A percentile compares a stretch with the other conserved stretches of the same genome.
phyloP scores from a whole-genome alignment of 2,888 invertebrate genomes.

The Caenorhabditis sulstoni region DNA sequence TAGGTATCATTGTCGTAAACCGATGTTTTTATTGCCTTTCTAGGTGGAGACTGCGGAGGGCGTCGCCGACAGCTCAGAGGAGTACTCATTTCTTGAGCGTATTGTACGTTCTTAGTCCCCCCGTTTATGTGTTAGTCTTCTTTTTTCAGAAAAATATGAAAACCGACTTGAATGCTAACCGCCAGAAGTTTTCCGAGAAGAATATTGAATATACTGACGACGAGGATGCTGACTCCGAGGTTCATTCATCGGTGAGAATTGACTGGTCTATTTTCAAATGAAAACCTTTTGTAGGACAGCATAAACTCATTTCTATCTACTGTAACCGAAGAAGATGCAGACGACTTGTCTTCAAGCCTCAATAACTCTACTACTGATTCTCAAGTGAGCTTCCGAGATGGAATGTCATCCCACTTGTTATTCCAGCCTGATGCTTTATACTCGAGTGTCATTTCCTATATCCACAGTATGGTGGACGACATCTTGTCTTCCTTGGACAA shows the following conservation, averaged over 20 bases:
- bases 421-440: conserved; percentile 16
- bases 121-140: neutral
- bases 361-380: conserved; percentile 14
- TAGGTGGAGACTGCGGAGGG: conserved; percentile 32
- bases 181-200: conserved; percentile 39
- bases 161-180: conserved; percentile 35
- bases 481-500: conserved; percentile 37
- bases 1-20: conserved; percentile 39
- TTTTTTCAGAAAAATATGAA: conserved; percentile 27
- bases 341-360: conserved; percentile 3
- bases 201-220: conserved; percentile 36
- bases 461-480: conserved; percentile 44
- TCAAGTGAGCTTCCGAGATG: conserved; percentile 7
- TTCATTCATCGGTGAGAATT: conserved; percentile 29
- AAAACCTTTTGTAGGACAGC: conserved; percentile 14
- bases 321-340: conserved; percentile 37
- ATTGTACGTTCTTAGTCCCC: conserved; percentile 18
- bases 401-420: neutral
- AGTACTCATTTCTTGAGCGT: conserved; percentile 26
- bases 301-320: conserved; percentile 30
- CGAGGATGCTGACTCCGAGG: conserved; percentile 42
- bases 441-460: conserved; percentile 36
- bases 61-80: conserved; percentile 49
- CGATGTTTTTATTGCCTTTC: conserved; percentile 45
- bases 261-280: neutral